A percentile compares a stretch with the other conserved stretches of the same genome.
These are phyloP conservation scores for Procambarus virginalis DNA, from an alignment of 1,140 invertebrate genomes.

Conservation along the genomic window DNA sequence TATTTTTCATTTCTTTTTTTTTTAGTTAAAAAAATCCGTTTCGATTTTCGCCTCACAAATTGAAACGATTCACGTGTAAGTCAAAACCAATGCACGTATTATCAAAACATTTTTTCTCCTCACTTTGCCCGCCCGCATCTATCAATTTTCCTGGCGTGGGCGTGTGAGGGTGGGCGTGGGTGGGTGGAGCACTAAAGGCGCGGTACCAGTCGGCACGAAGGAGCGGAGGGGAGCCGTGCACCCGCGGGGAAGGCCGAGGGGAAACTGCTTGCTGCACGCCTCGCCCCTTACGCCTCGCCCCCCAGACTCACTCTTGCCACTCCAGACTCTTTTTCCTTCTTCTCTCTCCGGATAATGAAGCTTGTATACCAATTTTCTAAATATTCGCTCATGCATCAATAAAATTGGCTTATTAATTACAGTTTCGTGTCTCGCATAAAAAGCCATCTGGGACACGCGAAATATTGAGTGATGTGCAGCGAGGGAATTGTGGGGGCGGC, in stretches of 20 bases:
- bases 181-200: slow-evolving; percentile 15
- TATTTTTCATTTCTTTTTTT: not conserved
- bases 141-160: not conserved
- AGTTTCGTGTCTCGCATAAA: not conserved
- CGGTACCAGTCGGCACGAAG: not conserved
- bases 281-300: not conserved
- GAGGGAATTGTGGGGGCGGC: not conserved
- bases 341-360: not conserved
- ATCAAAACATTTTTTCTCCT: not conserved
- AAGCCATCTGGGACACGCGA: not conserved
- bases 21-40: not conserved
- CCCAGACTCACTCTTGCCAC: not conserved
- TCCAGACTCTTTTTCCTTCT: not conserved
- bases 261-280: not conserved
- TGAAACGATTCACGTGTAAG: not conserved
- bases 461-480: not conserved
- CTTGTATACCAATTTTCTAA: too few relatives aligned
- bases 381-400: too few relatives aligned
- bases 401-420: too few relatives aligned
- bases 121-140: not conserved
- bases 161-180: slow-evolving; percentile 10
- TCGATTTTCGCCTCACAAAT: not conserved
- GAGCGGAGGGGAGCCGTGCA: not conserved
- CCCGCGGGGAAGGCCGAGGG: not conserved
- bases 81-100: too few relatives aligned